These are phyloP conservation scores for Donacobius atricapilla DNA, from an alignment of 2,113 vertebrate species.

Conservation along the genomic window DNA sequence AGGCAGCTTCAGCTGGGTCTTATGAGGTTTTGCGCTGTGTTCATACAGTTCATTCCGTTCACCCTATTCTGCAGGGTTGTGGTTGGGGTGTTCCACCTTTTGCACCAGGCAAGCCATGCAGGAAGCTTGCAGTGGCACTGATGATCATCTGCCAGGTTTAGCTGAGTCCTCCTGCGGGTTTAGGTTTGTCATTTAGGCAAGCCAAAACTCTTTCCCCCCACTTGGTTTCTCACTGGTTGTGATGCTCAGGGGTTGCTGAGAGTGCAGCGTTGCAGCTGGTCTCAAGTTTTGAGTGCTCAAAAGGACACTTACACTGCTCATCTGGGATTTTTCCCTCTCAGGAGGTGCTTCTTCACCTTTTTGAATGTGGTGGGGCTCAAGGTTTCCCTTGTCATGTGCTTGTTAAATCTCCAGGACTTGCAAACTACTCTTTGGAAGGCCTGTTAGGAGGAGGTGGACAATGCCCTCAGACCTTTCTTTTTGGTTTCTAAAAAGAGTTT, in stretches of 20 bases:
- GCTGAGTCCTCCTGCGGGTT: background rate
- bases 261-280: background rate
- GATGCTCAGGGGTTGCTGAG: background rate
- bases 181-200: background rate
- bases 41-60: background rate
- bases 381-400: background rate
- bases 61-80: background rate
- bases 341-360: background rate
- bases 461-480: background rate
- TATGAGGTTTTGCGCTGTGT: background rate
- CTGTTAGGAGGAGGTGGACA: background rate
- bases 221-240: background rate
- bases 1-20: background rate
- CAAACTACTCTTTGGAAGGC: background rate
- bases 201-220: fast-evolving
- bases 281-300: background rate
- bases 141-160: background rate
- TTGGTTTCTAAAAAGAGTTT: background rate
- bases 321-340: background rate
- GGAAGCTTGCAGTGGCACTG: background rate
- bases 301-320: background rate
- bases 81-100: background rate
- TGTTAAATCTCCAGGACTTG: background rate
- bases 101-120: fast-evolving
- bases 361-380: background rate